Base-by-base conservation (phyloP, 2,888 invertebrate genomes). In the Agrochola lota region DNA sequence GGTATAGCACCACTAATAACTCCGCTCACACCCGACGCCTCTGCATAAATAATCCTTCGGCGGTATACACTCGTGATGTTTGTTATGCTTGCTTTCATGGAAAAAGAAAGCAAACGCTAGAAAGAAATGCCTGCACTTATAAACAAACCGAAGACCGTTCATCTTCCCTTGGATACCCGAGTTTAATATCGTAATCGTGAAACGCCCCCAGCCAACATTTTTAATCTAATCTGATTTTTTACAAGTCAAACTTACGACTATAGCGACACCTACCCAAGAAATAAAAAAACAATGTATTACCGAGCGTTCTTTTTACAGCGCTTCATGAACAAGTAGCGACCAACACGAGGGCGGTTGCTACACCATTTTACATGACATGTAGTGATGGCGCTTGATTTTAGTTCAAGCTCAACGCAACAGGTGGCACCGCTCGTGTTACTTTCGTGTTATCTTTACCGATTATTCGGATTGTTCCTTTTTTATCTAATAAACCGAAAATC, bases 241-340 rank as follows among this genome's bases (percentile, higher is more conserved):
- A 9, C 40, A 15, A 55, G 17, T 17, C 23, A 20, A 40, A 46
- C 20, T 74, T 26, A 15, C 43, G 59, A 80, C 46, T 30, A 35
- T n/a, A 84, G 84, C 49, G 83, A 81, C 83, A 81, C 26, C 84
- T 83, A 83, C 2, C 64, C 2, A 26, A n/a, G 15, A 30, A 40
- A 60, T 3, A 26, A 30, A 35, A n/a, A 63, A 59, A 1, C 15
- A 17, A 15, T 30, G 5, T 49, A 26, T 6, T 5, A 49, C 6
- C 26, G 17, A 26, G 43, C 26, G 59, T 26, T 60, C 17, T 60
- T 60, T 59, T 52, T 71, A 63, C 40, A 64, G 20, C 7, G 49
- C 17, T 15, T 35, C 43, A 59, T 17, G 15, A 46, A 57, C 35
- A 40, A 35, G 9, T n/a, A n/a, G 26, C n/a, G 35, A 35, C 17